These are phyloP conservation scores for Chiloscyllium plagiosum DNA, from an alignment of 2,113 vertebrate species.

Conservation along the genomic window DNA sequence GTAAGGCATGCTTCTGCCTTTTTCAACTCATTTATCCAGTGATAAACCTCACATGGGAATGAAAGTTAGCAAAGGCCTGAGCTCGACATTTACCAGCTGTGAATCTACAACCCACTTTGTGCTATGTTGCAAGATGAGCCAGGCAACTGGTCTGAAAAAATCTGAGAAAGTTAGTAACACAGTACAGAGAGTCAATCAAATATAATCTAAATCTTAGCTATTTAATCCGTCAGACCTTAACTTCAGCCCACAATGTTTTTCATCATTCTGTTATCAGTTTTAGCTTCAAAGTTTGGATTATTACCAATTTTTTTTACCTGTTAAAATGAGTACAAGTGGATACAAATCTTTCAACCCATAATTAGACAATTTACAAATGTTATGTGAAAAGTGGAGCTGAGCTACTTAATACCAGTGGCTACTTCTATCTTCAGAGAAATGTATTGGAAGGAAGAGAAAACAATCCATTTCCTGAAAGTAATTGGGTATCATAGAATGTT, in stretches of 20 bases:
- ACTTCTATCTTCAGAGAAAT: neutral
- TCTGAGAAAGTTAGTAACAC: neutral
- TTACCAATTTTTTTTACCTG: neutral
- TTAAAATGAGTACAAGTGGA: neutral
- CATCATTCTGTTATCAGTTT: neutral
- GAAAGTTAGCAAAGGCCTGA: conserved; percentile 45
- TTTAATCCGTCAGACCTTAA: neutral
- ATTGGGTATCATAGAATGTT: neutral
- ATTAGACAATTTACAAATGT: neutral
- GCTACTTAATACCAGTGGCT: conserved; percentile 6
- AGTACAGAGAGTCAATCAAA: neutral
- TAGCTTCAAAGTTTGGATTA: neutral
- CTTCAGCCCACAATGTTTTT: neutral
- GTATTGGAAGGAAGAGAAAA: neutral
- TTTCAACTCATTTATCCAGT: conserved; percentile 31
- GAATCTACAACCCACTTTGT: conserved; percentile 45
- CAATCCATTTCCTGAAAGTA: neutral
- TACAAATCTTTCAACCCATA: conserved; percentile 33
- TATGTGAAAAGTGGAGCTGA: neutral
- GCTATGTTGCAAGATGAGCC: conserved; percentile 43
- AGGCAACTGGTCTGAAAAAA: neutral
- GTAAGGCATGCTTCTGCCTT: conserved; percentile 43
- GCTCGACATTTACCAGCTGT: conserved; percentile 52
- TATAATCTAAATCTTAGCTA: neutral
- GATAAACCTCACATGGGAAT: conserved; percentile 45